Evolutionary conservation across 2,113 vertebrate species (phyloP), one percentile per base, ranked within the genome.

Genomic region (Thunnus thynnus): DNA sequence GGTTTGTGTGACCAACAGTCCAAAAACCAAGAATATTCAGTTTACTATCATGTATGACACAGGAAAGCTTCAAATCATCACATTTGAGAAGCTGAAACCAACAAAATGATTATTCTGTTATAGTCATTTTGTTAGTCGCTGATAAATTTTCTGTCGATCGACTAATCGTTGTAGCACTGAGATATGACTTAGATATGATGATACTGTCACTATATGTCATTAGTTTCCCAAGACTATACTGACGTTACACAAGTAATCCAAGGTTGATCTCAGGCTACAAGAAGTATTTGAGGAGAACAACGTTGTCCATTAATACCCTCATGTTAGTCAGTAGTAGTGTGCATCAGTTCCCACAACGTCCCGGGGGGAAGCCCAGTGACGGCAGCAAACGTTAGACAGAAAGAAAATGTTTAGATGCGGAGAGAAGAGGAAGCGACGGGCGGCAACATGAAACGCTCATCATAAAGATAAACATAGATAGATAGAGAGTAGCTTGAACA

Each of bases 301-400:
- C 56, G 3, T 36, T 71, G 62, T 85, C 76, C 75, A 57, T 71
- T 81, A 76, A 77, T 78, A 61, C 48, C 54, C 52, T 76, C 2
- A 0, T 77, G 76, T 75, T 85, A 83, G 82, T 78, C 76, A 78
- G 73, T 78, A 78, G 69, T 27, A 67, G 56, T 41, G 58, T 78
- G 80, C 74, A 71, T 81, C 78, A 64, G 80, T 87, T 91, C 82
- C 80, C 86, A 88, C 74, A 73, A n/a, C 12, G 12, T 87, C 89
- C 76, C 82, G 1, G 18, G 80, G 86, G 88, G 27, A 85, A 46
- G 78, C 36, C 69, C 69, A 8, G 41, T 86, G 88, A 92, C 80
- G 76, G 73, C 85, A 89, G 89, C 76, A 78, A 82, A 85, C 27
- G 74, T 69, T 60, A 76, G 57, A 52, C 71, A 60, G 73, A 80